A percentile compares a stretch with the other conserved stretches of the same genome.
Conservation (phyloP, 2,797 vertebrate genomes). For the Darevskia nairensis region DNA sequence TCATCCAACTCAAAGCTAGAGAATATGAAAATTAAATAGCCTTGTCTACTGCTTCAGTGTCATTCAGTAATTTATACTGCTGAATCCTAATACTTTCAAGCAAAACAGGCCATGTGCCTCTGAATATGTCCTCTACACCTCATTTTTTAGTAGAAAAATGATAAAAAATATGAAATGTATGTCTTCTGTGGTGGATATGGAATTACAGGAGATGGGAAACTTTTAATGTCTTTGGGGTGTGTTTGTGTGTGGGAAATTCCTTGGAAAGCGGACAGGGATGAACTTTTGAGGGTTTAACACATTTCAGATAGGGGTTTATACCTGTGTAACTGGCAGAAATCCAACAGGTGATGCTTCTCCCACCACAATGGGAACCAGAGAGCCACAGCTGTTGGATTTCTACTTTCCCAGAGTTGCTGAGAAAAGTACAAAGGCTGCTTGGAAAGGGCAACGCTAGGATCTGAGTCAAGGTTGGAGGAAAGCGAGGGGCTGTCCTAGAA, state of each 20-base stretch:
- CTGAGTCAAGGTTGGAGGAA: background rate
- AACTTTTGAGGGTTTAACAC: background rate
- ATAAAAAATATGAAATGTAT: background rate
- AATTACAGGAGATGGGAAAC: background rate
- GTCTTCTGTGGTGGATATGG: background rate
- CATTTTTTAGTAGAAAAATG: too few relatives aligned
- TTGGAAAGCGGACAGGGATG: background rate
- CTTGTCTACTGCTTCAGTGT: too few relatives aligned
- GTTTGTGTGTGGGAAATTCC: too few relatives aligned
- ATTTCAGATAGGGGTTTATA: background rate
- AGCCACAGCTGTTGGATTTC: background rate
- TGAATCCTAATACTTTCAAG: too few relatives aligned
- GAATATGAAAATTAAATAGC: too few relatives aligned
- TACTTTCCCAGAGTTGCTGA: background rate
- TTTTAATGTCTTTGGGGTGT: background rate
- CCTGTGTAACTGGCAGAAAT: background rate
- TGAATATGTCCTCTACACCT: too few relatives aligned
- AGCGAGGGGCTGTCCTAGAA: background rate
- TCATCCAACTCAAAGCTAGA: too few relatives aligned
- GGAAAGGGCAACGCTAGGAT: background rate
- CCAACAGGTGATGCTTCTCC: background rate
- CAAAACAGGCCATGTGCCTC: too few relatives aligned
- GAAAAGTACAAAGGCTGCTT: background rate
- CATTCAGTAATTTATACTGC: too few relatives aligned
- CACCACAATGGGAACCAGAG: background rate